A percentile compares a stretch with the other conserved stretches of the same genome.
Conservation (phyloP, 2,797 vertebrate species). For the Alfaro cultratus region DNA sequence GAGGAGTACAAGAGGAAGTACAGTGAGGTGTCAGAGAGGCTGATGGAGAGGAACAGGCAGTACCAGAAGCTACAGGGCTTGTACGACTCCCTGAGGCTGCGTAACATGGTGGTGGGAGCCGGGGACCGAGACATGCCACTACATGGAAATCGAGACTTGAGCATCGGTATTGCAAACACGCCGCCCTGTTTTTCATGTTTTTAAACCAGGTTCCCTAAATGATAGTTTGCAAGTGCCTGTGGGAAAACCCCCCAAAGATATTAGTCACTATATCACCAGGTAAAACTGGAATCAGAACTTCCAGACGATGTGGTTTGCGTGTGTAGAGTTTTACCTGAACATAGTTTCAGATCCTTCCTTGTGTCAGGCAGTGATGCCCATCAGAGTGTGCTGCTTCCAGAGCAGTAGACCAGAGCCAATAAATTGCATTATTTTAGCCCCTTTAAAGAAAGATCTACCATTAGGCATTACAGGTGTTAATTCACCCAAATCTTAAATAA, state of each 20-base stretch:
- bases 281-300: neutral
- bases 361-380: neutral
- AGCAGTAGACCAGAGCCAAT: neutral
- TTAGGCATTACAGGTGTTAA: neutral
- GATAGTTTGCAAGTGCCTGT: neutral
- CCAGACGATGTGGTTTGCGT: neutral
- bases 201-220: neutral
- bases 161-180: constrained; percentile 44
- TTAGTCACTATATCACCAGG: neutral
- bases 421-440: neutral
- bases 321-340: neutral
- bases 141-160: constrained; percentile 36
- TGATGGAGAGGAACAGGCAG: constrained; percentile 90
- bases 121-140: constrained; percentile 55
- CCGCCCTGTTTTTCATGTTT: neutral
- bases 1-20: constrained; percentile 93
- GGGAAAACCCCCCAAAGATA: neutral
- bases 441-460: neutral
- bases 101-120: constrained; percentile 81
- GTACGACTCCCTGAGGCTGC: constrained; percentile 87
- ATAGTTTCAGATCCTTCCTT: neutral
- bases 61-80: constrained; percentile 91
- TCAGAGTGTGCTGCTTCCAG: neutral
- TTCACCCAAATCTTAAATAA: neutral
- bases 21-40: constrained; percentile 88